Conservation (phyloP, 2,113 vertebrate species). For the Orcinus orca region DNA sequence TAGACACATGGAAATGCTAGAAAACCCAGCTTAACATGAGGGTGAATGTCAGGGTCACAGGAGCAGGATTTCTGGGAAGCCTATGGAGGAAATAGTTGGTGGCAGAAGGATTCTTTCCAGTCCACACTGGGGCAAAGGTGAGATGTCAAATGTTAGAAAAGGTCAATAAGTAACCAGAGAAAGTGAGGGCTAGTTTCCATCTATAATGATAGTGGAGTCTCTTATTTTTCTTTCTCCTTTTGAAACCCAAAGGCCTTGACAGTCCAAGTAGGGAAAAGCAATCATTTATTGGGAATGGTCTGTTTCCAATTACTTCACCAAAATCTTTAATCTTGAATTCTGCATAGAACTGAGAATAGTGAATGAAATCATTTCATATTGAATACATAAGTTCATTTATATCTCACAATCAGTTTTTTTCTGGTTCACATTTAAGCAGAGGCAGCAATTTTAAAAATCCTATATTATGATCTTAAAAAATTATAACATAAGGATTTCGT, state of each 20-base stretch:
- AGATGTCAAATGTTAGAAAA: not conserved
- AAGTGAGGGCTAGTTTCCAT: not conserved
- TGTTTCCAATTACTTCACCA: not conserved
- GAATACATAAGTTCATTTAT: slow-evolving; percentile 30
- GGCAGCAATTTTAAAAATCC: not conserved
- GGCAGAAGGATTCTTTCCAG: not conserved
- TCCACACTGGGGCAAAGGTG: not conserved
- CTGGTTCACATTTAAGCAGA: not conserved
- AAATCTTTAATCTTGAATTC: slow-evolving; percentile 34
- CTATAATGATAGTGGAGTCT: not conserved
- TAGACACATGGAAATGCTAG: not conserved
- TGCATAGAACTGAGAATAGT: not conserved
- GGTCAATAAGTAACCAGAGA: not conserved
- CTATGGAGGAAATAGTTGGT: not conserved
- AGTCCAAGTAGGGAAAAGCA: slow-evolving; percentile 12
- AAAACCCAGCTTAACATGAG: not conserved
- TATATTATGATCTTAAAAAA: not conserved
- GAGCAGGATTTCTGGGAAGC: not conserved
- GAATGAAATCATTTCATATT: not conserved
- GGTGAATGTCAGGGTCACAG: not conserved
- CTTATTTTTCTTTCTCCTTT: not conserved
- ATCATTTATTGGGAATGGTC: not conserved
- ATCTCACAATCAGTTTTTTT: not conserved
- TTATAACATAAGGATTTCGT: slow-evolving; percentile 33
- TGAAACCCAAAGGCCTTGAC: slow-evolving; percentile 4